Evolutionary conservation across 2,797 vertebrate species (phyloP), one percentile per base, ranked within the genome.

Genomic region (Labeo calbasu): DNA sequence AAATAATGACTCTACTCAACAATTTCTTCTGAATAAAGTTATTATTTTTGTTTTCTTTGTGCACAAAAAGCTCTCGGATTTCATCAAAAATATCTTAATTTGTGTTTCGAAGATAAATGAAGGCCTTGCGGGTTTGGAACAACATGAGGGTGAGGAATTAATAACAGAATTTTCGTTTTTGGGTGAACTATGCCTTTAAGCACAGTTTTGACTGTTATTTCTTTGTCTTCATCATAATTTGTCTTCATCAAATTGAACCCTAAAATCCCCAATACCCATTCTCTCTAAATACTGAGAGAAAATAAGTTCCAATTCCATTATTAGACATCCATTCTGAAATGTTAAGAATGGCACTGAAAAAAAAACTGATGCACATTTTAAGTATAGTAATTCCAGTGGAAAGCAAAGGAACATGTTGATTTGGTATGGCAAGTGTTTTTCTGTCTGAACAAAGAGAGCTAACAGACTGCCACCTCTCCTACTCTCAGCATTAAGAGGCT

Each of bases 381-480:
- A 50, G 51, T 40, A n/a, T 55, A 36, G 15, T 8, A 46, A 57
- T 53, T 40, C 23, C 25, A 51, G 28, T n/a, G 14, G 10, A 84
- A 68, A 53, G 17, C 21, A 65, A 15, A 50, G 46, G 13, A 1
- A 66, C 19, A 40, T 50, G 21, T 86, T 59, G 19, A 66, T 7
- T 81, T 70, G 21, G 69, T 6, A 51, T 53, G 55, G 6, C 11
- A 66, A 69, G 79, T 11, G 28, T 78, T 84, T 66, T 65, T 79
- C 11, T 78, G 14, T 84, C 57, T 78, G 71, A 72, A 77, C 46
- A 86, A 70, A 79, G 72, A 50, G 48, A 69, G 71, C 70, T 63
- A 86, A 48, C 80, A 87, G 84, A 79, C 85, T 79, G 78, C 25
- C 83, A 87, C 57, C 81, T 84, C 68, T 85, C 59, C 82, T 32